Evolutionary conservation across 2,888 invertebrate species (phyloP), one percentile per base, ranked within the genome.

Genomic region (Theretra japonica): DNA sequence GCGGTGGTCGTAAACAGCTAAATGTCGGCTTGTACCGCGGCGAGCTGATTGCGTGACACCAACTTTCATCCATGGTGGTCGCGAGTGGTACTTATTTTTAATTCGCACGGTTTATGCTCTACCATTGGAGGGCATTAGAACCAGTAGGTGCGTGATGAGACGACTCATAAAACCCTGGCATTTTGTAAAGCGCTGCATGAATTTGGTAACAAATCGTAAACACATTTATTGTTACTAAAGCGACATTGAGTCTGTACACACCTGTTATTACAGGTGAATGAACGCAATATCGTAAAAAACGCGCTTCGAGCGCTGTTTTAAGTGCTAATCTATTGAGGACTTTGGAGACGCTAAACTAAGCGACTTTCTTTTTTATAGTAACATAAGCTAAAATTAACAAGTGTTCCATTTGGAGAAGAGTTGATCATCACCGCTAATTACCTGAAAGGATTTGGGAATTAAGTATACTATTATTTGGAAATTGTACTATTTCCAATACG

Each of bases 1-100:
- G 65, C 48, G 65, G 23, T 23, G 70, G 30, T 71, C 70, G 65
- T 71, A 71, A 71, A 71, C 33, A 56, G 62, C 23, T 33, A 57
- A 71, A 65, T 71, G 60, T 56, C 56, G 70, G 41, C 23, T 23
- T 50, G 56, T 53, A 15, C 41, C 11, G 15, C 41, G 41, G 41
- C 15, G 41, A 11, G 41, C 11, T 15, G 41, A 11, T 57, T 28
- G 21, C 70, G 53, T 62, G 70, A 53, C 60, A 50, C 23, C 21
- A 19, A 53, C 60, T 53, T 23, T 17, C 23, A 15, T 48, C 41
- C 48, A 23, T 21, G 62, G 65, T 65, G 19, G 65, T 21, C 41
- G 23, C 21, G 41, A 41, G 1, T 21, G 62, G 65, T 65, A 17
- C 48, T 65, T 65, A 65, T 23, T 17, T 65, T 65, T 65, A 48